Percentiles rank a stretch among this genome's conserved stretches.
Conservation (phyloP, 2,797 vertebrate genomes). For the Sebastes iracundus region DNA sequence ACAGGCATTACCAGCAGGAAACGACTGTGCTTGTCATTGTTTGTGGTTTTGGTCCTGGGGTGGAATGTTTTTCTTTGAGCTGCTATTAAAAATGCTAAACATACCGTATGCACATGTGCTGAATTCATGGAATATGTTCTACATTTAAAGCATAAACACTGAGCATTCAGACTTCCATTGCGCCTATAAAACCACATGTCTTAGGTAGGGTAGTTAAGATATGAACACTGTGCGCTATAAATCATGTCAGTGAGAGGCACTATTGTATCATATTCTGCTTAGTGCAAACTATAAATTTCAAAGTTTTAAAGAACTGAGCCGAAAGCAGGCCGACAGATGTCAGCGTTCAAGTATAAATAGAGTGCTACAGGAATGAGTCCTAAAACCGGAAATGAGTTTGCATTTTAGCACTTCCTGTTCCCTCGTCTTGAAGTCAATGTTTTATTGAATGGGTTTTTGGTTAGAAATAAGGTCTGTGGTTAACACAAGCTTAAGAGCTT, state of each 20-base stretch:
- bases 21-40: conserved; percentile 27
- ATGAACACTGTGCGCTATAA: neutral
- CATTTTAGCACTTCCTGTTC: too few species aligned
- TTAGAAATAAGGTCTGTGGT: too few species aligned
- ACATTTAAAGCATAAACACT: neutral
- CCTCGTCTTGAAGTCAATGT: too few species aligned
- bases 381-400: too few species aligned
- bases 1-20: conserved; percentile 25
- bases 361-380: too few species aligned
- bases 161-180: neutral
- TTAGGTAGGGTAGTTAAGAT: neutral
- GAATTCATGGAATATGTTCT: neutral
- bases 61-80: conserved; percentile 35
- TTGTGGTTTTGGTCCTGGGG: conserved; percentile 9
- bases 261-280: neutral
- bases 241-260: neutral
- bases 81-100: conserved; percentile 21
- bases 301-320: neutral
- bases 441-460: too few species aligned
- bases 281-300: neutral
- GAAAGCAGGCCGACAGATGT: neutral
- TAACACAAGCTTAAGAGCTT: too few species aligned
- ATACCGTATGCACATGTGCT: neutral
- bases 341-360: neutral
- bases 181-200: neutral